phyloP scores from a whole-genome alignment of 2,113 vertebrate genomes.

The Campylorhamphus procurvoides region DNA sequence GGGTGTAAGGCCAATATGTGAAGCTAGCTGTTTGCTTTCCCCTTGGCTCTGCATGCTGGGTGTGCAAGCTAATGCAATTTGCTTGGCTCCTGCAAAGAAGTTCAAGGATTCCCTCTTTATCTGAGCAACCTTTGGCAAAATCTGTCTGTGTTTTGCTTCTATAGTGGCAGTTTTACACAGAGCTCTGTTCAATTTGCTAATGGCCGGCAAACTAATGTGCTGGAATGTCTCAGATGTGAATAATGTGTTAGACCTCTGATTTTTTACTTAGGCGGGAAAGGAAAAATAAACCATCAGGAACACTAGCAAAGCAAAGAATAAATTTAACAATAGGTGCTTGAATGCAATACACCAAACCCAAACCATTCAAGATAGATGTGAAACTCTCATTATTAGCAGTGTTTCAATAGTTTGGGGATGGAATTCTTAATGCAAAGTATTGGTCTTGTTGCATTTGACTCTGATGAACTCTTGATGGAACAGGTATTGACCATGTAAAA shows the following conservation, averaged over 20 bases:
- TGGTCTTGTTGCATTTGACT: neutral
- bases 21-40: neutral
- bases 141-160: neutral
- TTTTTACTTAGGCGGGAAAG: neutral
- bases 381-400: neutral
- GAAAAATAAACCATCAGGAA: neutral
- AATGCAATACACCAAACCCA: neutral
- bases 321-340: neutral
- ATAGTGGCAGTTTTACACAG: neutral
- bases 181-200: neutral
- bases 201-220: neutral
- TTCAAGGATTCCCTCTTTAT: conserved; percentile 21
- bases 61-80: conserved; percentile 37
- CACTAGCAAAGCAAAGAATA: neutral
- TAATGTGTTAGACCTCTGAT: neutral
- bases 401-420: neutral
- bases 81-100: conserved; percentile 21
- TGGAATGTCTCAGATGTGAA: neutral
- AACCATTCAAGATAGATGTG: neutral
- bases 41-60: neutral
- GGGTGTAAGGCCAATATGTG: neutral
- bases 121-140: conserved; percentile 22
- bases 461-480: neutral
- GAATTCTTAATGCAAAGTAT: neutral
- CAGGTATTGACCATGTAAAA: neutral